Evolutionary conservation across 1,140 invertebrate genomes (phyloP).

Genomic region (Drosophila ficusphila): DNA sequence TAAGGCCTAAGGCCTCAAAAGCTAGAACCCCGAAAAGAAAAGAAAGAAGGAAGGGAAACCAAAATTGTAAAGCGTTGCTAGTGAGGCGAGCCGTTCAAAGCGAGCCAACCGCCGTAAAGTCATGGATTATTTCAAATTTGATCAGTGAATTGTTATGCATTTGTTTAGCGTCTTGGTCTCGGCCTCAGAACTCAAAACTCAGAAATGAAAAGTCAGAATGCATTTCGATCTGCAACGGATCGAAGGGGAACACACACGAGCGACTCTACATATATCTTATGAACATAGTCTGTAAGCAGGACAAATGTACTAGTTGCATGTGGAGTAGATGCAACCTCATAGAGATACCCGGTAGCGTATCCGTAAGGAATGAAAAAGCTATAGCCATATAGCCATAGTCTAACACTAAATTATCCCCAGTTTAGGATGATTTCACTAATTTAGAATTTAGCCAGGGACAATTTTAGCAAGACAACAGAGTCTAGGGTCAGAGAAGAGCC

Average conservation of each 20-base stretch:
- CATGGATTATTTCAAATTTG: constrained; percentile 35
- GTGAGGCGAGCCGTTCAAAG: constrained; percentile 63
- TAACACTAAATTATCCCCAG: constrained; percentile 5
- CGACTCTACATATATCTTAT: constrained; percentile 46
- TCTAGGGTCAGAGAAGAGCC: constrained; percentile 7
- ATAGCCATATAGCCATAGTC: constrained; percentile 5
- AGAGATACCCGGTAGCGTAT: constrained; percentile 25
- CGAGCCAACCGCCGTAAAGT: constrained; percentile 54
- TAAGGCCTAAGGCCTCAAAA: constrained; percentile 85
- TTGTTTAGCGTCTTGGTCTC: constrained; percentile 29
- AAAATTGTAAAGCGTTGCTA: constrained; percentile 76
- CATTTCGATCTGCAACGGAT: neutral
- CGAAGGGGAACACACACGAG: constrained; percentile 4
- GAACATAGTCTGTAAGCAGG: constrained; percentile 44
- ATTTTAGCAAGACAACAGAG: constrained; percentile 27
- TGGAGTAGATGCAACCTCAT: constrained; percentile 37
- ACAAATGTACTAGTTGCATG: constrained; percentile 45
- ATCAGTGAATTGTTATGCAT: constrained; percentile 41
- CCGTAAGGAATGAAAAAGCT: constrained; percentile 14
- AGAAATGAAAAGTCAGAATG: neutral
- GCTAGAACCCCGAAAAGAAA: neutral
- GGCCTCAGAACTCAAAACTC: neutral
- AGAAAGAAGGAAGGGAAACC: constrained; percentile 16
- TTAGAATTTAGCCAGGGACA: constrained; percentile 35
- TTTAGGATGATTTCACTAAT: constrained; percentile 35